phyloP scores from a whole-genome alignment of 2,888 invertebrate species.

The Trachelus troglodyta region DNA sequence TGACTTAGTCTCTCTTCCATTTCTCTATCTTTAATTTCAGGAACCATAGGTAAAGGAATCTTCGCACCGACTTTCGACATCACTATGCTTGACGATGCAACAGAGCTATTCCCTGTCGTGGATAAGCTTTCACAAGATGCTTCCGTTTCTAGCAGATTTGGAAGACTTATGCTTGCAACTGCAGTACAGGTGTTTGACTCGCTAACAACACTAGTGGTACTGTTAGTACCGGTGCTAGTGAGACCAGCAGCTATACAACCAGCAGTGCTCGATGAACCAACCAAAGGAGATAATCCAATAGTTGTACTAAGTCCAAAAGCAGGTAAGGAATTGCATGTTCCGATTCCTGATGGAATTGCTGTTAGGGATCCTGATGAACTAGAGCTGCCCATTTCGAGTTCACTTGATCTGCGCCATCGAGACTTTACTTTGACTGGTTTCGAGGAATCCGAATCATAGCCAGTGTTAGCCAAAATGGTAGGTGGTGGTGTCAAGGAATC shows the following conservation, averaged over 20 bases:
- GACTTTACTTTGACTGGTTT: constrained; percentile 85
- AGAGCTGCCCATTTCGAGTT: constrained; percentile 73
- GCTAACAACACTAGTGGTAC: neutral
- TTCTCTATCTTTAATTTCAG: constrained; percentile 68
- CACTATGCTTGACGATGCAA: neutral
- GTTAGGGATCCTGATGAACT: constrained; percentile 19
- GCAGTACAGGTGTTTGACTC: neutral
- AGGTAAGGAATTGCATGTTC: neutral
- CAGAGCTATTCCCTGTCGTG: neutral
- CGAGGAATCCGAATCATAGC: constrained; percentile 61
- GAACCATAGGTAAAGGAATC: constrained; percentile 64
- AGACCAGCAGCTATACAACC: neutral
- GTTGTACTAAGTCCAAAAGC: neutral
- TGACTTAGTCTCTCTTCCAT: constrained; percentile 75
- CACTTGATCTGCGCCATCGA: constrained; percentile 81
- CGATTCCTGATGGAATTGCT: neutral
- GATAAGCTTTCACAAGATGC: neutral
- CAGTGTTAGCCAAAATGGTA: constrained; percentile 41
- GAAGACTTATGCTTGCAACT: neutral
- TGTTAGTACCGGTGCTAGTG: neutral
- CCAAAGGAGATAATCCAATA: neutral
- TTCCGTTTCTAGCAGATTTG: neutral
- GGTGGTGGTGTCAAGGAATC: constrained; percentile 49
- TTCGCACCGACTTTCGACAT: constrained; percentile 44
- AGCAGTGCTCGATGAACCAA: neutral